Percentiles rank a stretch among this genome's conserved stretches.
Conservation (phyloP, 2,797 vertebrate genomes). For the Scomberomorus guttatus region DNA sequence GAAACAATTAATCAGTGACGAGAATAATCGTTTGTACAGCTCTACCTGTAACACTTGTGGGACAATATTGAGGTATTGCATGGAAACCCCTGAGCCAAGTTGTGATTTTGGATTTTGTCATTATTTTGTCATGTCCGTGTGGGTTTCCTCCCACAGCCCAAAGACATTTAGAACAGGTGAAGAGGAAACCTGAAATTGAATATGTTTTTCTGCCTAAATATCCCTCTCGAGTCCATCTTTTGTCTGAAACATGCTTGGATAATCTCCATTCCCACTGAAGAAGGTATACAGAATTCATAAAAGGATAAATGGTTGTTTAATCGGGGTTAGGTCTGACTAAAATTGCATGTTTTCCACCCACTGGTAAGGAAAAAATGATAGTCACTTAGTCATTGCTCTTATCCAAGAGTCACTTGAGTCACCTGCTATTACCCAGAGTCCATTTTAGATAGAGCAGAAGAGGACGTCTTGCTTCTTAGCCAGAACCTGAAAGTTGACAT, state of each 20-base stretch:
- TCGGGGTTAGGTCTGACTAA: slow-evolving; percentile 9
- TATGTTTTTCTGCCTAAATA: background rate
- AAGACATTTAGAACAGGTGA: background rate
- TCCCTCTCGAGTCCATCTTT: background rate
- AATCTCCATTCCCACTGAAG: background rate
- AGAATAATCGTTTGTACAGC: background rate
- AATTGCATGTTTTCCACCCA: slow-evolving; percentile 37
- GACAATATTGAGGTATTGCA: background rate
- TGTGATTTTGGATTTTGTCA: background rate
- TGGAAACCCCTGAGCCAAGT: background rate
- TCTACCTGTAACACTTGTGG: background rate
- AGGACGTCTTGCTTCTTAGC: slow-evolving; percentile 30
- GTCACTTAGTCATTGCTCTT: slow-evolving; percentile 40
- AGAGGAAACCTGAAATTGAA: background rate
- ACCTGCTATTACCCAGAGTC: slow-evolving; percentile 29
- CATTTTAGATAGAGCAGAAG: slow-evolving; percentile 27
- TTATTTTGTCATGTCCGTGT: background rate
- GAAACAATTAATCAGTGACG: background rate
- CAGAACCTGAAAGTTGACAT: slow-evolving; percentile 20
- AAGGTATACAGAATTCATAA: slow-evolving; percentile 7
- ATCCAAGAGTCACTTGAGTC: slow-evolving; percentile 43
- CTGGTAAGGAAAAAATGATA: slow-evolving; percentile 12
- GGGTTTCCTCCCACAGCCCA: background rate
- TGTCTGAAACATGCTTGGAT: slow-evolving; percentile 5
- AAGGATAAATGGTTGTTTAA: slow-evolving; percentile 18